Conservation (phyloP, 2,888 invertebrate genomes). For the Platynereis dumerilii region DNA sequence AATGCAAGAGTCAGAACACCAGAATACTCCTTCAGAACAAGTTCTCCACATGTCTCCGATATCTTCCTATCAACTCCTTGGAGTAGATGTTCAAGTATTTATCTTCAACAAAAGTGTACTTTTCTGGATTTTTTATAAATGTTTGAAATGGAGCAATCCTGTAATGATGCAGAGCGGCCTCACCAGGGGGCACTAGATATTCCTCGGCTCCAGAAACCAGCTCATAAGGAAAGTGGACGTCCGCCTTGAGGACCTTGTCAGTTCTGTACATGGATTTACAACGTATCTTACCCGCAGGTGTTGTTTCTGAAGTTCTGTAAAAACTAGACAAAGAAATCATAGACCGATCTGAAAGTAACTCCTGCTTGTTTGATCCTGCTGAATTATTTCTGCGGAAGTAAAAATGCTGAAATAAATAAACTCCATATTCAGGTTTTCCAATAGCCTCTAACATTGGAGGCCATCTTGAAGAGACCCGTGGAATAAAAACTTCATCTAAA, state of each 20-base stretch:
- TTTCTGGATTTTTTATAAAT: constrained; percentile 25
- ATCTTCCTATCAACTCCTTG: neutral
- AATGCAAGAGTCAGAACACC: too few species aligned
- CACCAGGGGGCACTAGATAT: constrained; percentile 31
- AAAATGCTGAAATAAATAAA: constrained; percentile 34
- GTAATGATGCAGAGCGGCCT: constrained; percentile 34
- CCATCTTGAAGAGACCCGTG: constrained; percentile 26
- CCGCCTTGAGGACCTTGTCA: constrained; percentile 20
- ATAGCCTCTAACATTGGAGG: constrained; percentile 23
- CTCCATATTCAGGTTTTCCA: constrained; percentile 21
- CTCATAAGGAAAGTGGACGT: constrained; percentile 32
- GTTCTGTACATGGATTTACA: constrained; percentile 36
- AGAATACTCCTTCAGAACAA: too few species aligned
- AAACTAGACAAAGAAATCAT: constrained; percentile 30
- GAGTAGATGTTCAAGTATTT: constrained; percentile 25
- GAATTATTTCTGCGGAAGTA: constrained; percentile 31
- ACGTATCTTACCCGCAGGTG: constrained; percentile 34
- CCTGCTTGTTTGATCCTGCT: neutral
- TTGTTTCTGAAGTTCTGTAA: constrained; percentile 28
- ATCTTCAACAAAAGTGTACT: constrained; percentile 27
- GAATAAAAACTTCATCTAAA: constrained; percentile 33
- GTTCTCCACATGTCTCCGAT: neutral
- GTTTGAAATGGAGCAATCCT: constrained; percentile 28
- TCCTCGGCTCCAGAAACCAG: constrained; percentile 22
- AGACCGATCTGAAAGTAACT: constrained; percentile 7